phyloP scores from a whole-genome alignment of 2,888 invertebrate genomes.

The Tetropium fuscum region DNA sequence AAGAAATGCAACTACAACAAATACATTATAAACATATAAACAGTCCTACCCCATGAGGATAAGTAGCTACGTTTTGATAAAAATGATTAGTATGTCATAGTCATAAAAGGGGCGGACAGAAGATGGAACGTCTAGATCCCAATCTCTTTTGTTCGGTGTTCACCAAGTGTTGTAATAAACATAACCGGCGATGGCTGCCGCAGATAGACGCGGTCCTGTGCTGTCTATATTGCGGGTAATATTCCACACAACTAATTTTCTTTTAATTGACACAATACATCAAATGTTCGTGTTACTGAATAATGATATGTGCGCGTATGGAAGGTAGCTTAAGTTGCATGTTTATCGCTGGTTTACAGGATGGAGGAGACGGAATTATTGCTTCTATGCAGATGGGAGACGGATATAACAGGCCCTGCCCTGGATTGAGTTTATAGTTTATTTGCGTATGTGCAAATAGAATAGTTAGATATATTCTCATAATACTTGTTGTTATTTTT shows the following conservation, averaged over 20 bases:
- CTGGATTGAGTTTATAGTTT: too few relatives aligned
- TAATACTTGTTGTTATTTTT: too few relatives aligned
- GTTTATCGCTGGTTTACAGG: slow-evolving; percentile 42
- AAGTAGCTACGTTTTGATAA: too few relatives aligned
- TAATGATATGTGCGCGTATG: slow-evolving; percentile 10
- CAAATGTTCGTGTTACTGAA: slow-evolving; percentile 38
- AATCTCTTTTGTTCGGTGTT: slow-evolving; percentile 51
- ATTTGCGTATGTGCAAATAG: too few relatives aligned
- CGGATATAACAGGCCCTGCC: slow-evolving; percentile 38
- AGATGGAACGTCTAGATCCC: slow-evolving; percentile 47
- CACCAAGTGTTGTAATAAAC: slow-evolving; percentile 55
- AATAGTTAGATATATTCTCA: too few relatives aligned
- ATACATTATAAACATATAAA: too few relatives aligned
- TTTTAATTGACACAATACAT: slow-evolving; percentile 47
- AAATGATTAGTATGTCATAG: slow-evolving; percentile 40
- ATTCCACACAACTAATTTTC: slow-evolving; percentile 42
- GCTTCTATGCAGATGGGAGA: slow-evolving; percentile 38
- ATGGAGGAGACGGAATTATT: slow-evolving; percentile 38
- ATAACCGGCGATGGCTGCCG: slow-evolving; percentile 49
- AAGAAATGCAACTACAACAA: too few relatives aligned
- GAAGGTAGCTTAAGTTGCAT: slow-evolving; percentile 30
- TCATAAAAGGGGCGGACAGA: slow-evolving; percentile 42
- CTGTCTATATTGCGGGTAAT: slow-evolving; percentile 37
- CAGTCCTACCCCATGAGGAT: too few relatives aligned
- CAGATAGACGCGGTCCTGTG: slow-evolving; percentile 46